Evolutionary conservation across 2,113 vertebrate genomes (phyloP), one percentile per base, ranked within the genome.

Genomic region (Calonectris borealis): DNA sequence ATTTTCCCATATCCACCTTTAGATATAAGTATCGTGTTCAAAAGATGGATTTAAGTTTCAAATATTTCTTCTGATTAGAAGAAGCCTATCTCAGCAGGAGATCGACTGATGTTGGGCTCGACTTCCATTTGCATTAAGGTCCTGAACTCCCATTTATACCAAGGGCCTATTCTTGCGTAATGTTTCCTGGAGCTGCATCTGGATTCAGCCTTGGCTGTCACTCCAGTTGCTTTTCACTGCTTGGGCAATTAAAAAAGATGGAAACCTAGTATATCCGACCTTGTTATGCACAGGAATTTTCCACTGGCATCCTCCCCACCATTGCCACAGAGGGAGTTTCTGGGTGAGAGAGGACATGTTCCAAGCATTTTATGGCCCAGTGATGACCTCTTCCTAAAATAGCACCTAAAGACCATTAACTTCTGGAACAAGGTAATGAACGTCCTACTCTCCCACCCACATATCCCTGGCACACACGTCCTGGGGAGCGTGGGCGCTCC

Each of bases 341-440:
- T 77, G 40, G 26, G 36, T 73, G 60, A 91, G 42, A 83, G 51
- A 40, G 16, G 46, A 75, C 14, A 16, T 21, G 42, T 84, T 88
- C 60, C 76, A 83, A 86, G 19, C 1, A 6, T 66, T 62, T 88
- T 70, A 51, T 58, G 55, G 19, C 68, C 58, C 46, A 26, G 7
- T 75, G 91, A 71, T 94, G 68, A 81, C 76, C 69, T 75, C 32
- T 88, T 88, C 55, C 77, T 81, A 36, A 97, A 94, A 93, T 4
- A 84, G 24, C 55, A 65, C n/a, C n/a, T 22, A 32, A 81, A 82
- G 27, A 32, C 73, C 90, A 68, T 38, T 75, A 48, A 49, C 32
- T 92, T 81, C n/a, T 84, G 80, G 64, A 54, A 78, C 40, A 75
- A 71, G 24, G 51, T 84, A 62, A 25, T 24, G 40, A 73, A 27